phyloP scores from a whole-genome alignment of 2,797 vertebrate genomes.

The Danio tinwini region DNA sequence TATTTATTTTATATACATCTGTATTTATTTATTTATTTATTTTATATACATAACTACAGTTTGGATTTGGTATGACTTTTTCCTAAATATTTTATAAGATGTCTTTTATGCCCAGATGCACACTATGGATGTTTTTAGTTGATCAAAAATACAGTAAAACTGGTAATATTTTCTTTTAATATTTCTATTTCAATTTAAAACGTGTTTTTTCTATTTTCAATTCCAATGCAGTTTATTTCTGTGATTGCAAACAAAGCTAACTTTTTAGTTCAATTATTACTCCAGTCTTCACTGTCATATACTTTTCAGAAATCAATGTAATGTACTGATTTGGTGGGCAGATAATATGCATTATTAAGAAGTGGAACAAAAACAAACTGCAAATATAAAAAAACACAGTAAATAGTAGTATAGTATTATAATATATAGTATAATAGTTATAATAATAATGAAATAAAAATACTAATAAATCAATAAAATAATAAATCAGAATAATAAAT shows the following conservation, averaged over 20 bases:
- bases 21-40: no score
- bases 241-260: not conserved
- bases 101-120: not conserved
- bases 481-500: no score
- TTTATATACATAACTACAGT: not conserved
- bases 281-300: not conserved
- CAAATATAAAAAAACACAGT: no score
- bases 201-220: not conserved
- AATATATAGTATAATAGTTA: no score
- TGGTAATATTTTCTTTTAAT: not conserved
- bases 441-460: no score
- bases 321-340: not conserved
- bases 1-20: no score
- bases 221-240: not conserved
- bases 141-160: not conserved
- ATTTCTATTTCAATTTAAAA: not conserved
- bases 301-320: not conserved
- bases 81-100: not conserved
- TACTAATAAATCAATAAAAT: no score
- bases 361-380: no score
- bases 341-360: not conserved
- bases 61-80: no score
- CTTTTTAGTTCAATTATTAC: not conserved
- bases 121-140: not conserved
- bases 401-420: no score